Evolutionary conservation across 2,113 vertebrate genomes (phyloP).

Genomic region (Sander lucioperca): DNA sequence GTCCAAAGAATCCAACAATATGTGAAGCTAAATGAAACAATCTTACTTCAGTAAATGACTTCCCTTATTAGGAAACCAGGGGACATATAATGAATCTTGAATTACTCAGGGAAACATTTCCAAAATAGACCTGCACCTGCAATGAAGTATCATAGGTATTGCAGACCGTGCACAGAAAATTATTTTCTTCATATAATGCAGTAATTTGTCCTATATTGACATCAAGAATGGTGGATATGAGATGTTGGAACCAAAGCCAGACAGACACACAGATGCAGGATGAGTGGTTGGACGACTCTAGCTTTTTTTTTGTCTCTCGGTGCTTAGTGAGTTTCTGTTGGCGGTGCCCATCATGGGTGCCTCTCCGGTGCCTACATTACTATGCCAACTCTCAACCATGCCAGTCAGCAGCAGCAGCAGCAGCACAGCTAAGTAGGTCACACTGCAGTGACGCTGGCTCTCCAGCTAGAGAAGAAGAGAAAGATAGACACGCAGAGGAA

Average conservation of each 20-base stretch:
- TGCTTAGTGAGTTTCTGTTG: conserved; percentile 39
- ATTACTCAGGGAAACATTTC: neutral
- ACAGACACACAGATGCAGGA: conserved; percentile 22
- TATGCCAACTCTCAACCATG: conserved; percentile 67
- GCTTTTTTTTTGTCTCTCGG: conserved; percentile 1
- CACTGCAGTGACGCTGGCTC: conserved; percentile 70
- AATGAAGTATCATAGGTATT: neutral
- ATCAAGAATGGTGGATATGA: neutral
- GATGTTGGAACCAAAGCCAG: neutral
- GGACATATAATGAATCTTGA: conserved; percentile 3
- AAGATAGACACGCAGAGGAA: conserved; percentile 34
- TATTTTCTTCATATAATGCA: neutral
- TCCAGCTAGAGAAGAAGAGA: conserved; percentile 42
- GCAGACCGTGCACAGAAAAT: neutral
- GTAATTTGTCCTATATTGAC: neutral
- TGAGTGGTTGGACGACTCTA: conserved; percentile 1
- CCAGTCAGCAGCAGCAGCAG: conserved; percentile 70
- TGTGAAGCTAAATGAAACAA: conserved; percentile 37
- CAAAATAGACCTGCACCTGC: neutral
- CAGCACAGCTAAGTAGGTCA: conserved; percentile 79
- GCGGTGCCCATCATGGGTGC: conserved; percentile 49
- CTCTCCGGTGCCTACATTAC: conserved; percentile 60
- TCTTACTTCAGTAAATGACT: conserved; percentile 35
- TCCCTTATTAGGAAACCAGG: conserved; percentile 16
- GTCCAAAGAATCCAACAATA: conserved; percentile 40